Evolutionary conservation across 1,140 invertebrate genomes (phyloP), one percentile per base, ranked within the genome.

Genomic region (Laodelphax striatellus): DNA sequence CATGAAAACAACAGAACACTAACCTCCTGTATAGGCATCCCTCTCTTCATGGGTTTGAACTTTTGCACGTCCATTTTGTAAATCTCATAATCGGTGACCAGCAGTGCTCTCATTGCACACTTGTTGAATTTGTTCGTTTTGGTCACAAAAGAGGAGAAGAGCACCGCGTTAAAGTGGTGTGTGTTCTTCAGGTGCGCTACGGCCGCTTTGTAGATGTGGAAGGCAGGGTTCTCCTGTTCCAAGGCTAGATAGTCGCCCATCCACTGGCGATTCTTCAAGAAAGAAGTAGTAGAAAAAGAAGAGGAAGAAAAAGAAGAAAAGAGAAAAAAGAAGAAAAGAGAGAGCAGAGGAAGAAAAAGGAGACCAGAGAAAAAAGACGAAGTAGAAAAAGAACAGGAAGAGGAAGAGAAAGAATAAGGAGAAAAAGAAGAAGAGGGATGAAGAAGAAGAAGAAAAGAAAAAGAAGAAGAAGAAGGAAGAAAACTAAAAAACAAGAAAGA

Each of bases 11-110:
- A n/a, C n/a, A 38, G 10, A 38, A n/a, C n/a, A 38, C 34, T 11
- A 38, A 92, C 88, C 74, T 92, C 86, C 54, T 82, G 78, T 50
- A 96, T 85, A 4, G 82, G 81, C 68, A 88, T 87, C 16, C 86
- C 86, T 65, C 90, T 86, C 68, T 87, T 90, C 79, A 98, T 82
- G 28, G 84, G 82, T 69, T 90, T 93, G 71, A 97, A 97, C 63
- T 87, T 92, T 66, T 82, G 82, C 22, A 77, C 79, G 64, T 98
- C 93, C 63, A 98, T 75, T 73, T 98, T 98, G 72, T 90, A 95
- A 62, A 98, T 84, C 22, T 79, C 80, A 8, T 82, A 79, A 65
- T 97, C 93, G 0, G 95, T 97, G 44, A 98, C 76, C 10, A 97
- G 77, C 52, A 98, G 72, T 5, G 89, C 90, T 52, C 95, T 79